Evolutionary conservation across 1,140 invertebrate genomes (phyloP).

Genomic region (Solen grandis): DNA sequence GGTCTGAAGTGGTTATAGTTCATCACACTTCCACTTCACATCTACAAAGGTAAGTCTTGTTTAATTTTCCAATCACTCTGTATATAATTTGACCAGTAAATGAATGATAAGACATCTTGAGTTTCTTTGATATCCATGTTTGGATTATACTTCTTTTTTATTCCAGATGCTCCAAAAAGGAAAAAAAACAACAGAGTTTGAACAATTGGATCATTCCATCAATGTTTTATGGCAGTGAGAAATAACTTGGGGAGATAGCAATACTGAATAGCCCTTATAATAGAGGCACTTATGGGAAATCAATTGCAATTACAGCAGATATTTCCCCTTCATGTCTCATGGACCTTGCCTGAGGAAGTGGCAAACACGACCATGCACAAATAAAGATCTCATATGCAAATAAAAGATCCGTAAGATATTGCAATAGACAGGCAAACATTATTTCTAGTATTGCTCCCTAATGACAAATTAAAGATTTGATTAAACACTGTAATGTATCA

Average conservation of each 20-base stretch:
- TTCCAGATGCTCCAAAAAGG: background rate
- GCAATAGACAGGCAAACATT: too few species aligned
- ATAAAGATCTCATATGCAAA: too few species aligned
- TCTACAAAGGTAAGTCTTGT: background rate
- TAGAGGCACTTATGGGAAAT: constrained; percentile 26
- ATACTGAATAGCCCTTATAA: background rate
- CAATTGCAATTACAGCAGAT: constrained; percentile 26
- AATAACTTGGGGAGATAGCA: constrained; percentile 6
- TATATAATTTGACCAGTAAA: background rate
- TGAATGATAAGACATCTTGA: background rate
- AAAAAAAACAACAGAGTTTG: background rate
- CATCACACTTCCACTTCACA: too few species aligned
- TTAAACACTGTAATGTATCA: too few species aligned
- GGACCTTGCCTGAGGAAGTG: too few species aligned
- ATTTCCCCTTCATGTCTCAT: too few species aligned
- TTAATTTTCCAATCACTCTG: background rate
- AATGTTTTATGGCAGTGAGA: constrained; percentile 11
- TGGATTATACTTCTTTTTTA: constrained; percentile 4
- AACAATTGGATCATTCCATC: background rate
- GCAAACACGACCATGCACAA: too few species aligned
- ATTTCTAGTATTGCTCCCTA: too few species aligned
- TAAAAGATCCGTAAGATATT: too few species aligned
- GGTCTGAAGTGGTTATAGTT: too few species aligned
- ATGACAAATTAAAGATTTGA: too few species aligned
- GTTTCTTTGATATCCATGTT: background rate